Evolutionary conservation across 2,113 vertebrate species (phyloP).

Genomic region (Vulpes lagopus): DNA sequence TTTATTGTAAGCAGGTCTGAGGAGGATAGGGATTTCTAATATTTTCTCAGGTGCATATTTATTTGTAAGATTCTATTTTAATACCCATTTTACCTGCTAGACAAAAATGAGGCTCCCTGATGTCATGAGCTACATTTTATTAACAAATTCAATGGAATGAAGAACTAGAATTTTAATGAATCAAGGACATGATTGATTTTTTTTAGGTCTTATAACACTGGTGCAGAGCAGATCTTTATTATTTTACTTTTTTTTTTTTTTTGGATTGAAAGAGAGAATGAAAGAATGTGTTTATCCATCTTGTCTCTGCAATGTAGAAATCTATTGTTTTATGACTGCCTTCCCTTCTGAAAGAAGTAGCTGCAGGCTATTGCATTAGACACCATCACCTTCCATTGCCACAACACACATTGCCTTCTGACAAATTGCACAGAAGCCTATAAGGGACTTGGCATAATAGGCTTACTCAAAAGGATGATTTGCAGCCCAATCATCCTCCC

Average conservation of each 20-base stretch:
- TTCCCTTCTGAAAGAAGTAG: conserved; percentile 28
- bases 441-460: conserved; percentile 35
- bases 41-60: not conserved
- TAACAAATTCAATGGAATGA: not conserved
- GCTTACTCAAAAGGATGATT: conserved; percentile 59
- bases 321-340: not conserved
- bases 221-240: not conserved
- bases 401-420: not conserved
- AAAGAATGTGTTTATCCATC: not conserved
- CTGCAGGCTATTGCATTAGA: not conserved
- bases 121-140: not conserved
- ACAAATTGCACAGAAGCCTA: conserved; percentile 40
- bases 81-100: not conserved
- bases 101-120: not conserved
- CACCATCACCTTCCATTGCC: not conserved
- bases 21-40: not conserved
- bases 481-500: conserved; percentile 42
- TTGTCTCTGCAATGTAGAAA: not conserved
- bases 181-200: not conserved
- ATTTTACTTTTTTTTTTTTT: not conserved
- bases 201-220: not conserved
- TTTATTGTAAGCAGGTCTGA: not conserved
- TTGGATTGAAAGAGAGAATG: not conserved
- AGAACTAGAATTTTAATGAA: not conserved
- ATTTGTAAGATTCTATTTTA: not conserved